Conservation (phyloP, 92 coral and sea anemone species). For the Palythoa grandiflora region DNA sequence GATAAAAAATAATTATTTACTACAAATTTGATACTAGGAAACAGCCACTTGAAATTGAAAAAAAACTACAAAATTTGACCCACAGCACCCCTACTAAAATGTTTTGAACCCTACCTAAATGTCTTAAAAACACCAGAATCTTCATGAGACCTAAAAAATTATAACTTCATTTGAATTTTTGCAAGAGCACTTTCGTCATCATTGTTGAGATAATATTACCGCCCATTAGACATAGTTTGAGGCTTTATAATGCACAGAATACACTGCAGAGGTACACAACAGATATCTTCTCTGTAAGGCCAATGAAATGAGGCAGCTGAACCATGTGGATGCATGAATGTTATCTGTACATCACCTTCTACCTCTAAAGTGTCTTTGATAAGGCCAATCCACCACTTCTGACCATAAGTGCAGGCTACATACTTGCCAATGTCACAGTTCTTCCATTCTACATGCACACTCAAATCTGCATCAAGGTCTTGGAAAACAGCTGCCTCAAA, state of each 20-base stretch:
- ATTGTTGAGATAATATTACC: background rate
- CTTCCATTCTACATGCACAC: no score
- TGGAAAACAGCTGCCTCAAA: no score
- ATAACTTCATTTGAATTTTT: background rate
- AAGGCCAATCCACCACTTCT: no score
- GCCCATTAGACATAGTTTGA: background rate
- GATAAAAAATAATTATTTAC: background rate
- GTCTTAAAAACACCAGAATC: background rate
- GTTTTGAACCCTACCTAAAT: background rate
- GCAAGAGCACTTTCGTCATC: background rate
- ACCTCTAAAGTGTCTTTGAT: background rate
- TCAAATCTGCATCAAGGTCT: no score
- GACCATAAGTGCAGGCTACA: no score
- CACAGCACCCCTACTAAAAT: conserved; percentile 1
- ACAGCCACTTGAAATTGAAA: background rate
- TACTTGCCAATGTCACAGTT: no score
- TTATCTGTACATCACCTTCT: background rate
- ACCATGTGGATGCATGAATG: background rate
- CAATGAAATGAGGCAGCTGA: conserved; percentile 1
- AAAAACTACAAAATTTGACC: background rate
- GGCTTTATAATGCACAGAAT: background rate
- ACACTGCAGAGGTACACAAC: background rate
- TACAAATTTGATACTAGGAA: conserved; percentile 16
- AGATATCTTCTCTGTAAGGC: background rate
- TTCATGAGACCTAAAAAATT: no score